These are phyloP conservation scores for Leptinotarsa rubiginosa DNA, from an alignment of 2,888 invertebrate genomes.

Conservation along the genomic window DNA sequence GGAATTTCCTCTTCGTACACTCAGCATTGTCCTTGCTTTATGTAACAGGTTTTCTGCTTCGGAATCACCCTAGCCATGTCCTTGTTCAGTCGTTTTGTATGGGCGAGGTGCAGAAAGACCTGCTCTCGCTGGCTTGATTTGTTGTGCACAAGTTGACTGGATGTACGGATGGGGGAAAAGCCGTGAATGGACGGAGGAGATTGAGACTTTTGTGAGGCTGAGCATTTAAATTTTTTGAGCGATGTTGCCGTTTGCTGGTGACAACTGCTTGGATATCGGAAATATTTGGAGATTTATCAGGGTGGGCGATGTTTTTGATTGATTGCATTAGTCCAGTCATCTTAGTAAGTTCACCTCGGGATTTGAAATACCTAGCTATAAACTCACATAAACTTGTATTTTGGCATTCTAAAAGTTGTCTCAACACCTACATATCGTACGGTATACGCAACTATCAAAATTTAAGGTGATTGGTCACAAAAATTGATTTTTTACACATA, in stretches of 20 bases:
- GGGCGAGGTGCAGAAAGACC: constrained; percentile 39
- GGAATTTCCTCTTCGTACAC: constrained; percentile 57
- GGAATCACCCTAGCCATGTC: constrained; percentile 63
- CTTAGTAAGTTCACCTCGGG: no score
- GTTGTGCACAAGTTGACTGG: constrained; percentile 24
- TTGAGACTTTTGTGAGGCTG: constrained; percentile 9
- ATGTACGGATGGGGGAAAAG: constrained; percentile 15
- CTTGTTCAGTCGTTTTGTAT: constrained; percentile 51
- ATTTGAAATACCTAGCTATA: no score
- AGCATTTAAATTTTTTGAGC: constrained; percentile 10
- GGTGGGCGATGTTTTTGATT: no score
- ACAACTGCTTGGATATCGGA: background rate
- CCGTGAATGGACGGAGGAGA: constrained; percentile 12
- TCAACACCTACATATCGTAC: no score
- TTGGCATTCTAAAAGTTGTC: no score
- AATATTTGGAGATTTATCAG: no score
- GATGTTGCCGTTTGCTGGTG: background rate
- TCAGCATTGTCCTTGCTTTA: constrained; percentile 60
- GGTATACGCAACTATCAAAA: no score
- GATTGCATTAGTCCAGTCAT: no score
- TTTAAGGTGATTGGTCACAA: no score
- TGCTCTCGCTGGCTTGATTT: constrained; percentile 31
- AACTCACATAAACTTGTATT: no score
- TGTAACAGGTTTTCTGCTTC: constrained; percentile 63
- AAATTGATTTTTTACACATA: no score